Evolutionary conservation across 1,140 invertebrate species (phyloP), one percentile per base, ranked within the genome.

Genomic region (Schlechtendalia chinensis): DNA sequence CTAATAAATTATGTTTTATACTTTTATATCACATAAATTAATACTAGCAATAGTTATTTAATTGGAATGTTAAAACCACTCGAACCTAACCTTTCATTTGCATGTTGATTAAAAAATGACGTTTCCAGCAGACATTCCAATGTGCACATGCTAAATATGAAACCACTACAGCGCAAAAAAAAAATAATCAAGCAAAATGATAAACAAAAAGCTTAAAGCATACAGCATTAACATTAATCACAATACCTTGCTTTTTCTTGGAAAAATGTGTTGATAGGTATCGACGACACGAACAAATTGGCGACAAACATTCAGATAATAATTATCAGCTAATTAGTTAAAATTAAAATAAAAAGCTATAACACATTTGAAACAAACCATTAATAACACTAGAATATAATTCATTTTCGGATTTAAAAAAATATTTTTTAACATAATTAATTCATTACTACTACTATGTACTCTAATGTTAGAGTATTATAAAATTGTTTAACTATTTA

Each of bases 201-300:
- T 50, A 54, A 58, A 4, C 19, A 63, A 77, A 63, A 47, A 22
- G 12, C 5, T 10, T 56, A 63, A 27, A 67, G 27, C 53, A 65
- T 79, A 80, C 12, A 56, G 22, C 58, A 61, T 59, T 22, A 45
- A 79, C 74, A 77, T 58, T 79, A 27, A 79, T 61, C 39, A 79
- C 56, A 79, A 79, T 79, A 79, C 74, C 74, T 79, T 59, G 74
- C 74, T 61, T 59, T 61, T 79, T 79, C 58, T 59, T 79, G 39
- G 32, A 45, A 79, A 79, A 79, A 79, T 61, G 22, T 61, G 54
- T 75, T 56, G 54, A 59, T 47, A 59, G 32, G 22, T n/a, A 59
- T 79, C 58, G 56, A 61, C 39, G 54, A 27, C 74, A 79, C 56
- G 74, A 79, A 79, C 74, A 59, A 59, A 59, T 45, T 79, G 74